Evolutionary conservation across 2,113 vertebrate species (phyloP).

Genomic region (Ifrita kowaldi): DNA sequence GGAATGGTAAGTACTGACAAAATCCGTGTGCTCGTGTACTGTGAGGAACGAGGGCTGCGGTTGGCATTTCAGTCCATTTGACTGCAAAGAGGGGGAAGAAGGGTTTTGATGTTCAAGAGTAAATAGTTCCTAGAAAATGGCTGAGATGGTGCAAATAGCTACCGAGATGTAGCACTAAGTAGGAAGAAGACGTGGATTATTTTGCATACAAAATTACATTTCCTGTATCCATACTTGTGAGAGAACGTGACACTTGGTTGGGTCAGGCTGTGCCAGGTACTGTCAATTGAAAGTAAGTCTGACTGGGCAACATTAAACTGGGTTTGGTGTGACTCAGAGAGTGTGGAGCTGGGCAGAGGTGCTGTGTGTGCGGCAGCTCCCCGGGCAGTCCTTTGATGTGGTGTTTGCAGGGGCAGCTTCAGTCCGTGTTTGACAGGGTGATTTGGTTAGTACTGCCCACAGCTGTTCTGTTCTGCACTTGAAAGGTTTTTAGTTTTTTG

Average conservation of each 20-base stretch:
- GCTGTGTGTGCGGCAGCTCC: not conserved
- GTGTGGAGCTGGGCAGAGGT: not conserved
- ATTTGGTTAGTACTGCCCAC: not conserved
- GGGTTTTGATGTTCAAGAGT: not conserved
- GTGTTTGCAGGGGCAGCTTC: not conserved
- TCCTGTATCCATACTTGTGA: not conserved
- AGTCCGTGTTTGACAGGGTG: fast-evolving
- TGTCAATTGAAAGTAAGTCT: not conserved
- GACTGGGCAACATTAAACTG: not conserved
- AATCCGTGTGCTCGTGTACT: not conserved
- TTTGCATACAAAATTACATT: not conserved
- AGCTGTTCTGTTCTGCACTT: not conserved
- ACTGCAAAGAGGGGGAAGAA: not conserved
- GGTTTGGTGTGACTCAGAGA: fast-evolving
- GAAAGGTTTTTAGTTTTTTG: not conserved
- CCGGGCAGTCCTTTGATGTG: not conserved
- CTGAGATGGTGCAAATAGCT: not conserved
- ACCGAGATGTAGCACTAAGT: not conserved
- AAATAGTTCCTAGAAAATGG: not conserved
- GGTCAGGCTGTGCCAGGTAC: not conserved
- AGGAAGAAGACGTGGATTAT: not conserved
- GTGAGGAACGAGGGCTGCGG: not conserved
- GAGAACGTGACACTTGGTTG: no score
- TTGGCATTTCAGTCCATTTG: not conserved
- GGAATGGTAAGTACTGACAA: slow-evolving; percentile 26